phyloP scores from a whole-genome alignment of 2,888 invertebrate species.

The Synergus laeviventris region DNA sequence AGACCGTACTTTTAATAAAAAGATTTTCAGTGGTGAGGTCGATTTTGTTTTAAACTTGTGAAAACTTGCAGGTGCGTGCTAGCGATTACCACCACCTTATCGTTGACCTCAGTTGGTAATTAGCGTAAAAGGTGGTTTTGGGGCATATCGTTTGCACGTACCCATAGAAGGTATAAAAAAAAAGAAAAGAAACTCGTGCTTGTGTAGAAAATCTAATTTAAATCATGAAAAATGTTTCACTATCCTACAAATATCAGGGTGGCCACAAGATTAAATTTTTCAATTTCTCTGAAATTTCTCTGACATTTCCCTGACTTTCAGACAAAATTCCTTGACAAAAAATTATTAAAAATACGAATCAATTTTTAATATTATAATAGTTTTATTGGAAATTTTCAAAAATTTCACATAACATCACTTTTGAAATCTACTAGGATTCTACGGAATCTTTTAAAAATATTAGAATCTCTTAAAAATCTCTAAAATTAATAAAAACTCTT shows the following conservation, averaged over 20 bases:
- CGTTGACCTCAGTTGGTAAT: not conserved
- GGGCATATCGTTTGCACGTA: conserved; percentile 22
- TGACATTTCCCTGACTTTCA: too few species aligned
- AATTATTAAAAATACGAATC: too few species aligned
- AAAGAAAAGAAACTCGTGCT: not conserved
- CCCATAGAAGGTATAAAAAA: not conserved
- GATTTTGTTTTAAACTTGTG: conserved; percentile 30
- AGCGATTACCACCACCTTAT: conserved; percentile 28
- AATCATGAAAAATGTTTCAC: not conserved
- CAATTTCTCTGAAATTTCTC: too few species aligned
- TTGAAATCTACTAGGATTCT: too few species aligned
- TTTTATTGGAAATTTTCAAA: too few species aligned
- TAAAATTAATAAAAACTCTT: too few species aligned
- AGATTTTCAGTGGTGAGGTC: not conserved
- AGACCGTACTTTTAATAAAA: conserved; percentile 17
- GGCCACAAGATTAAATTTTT: too few species aligned
- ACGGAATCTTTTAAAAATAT: too few species aligned
- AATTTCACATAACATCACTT: too few species aligned
- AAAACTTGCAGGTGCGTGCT: conserved; percentile 29
- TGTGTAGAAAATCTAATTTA: not conserved
- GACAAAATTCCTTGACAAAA: too few species aligned
- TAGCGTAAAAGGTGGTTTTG: conserved; percentile 17
- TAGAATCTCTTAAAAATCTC: too few species aligned
- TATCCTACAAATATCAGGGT: not conserved
- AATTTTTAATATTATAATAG: too few species aligned